These are phyloP conservation scores for Cetonia aurata DNA, from an alignment of 2,888 invertebrate species.

Conservation along the genomic window DNA sequence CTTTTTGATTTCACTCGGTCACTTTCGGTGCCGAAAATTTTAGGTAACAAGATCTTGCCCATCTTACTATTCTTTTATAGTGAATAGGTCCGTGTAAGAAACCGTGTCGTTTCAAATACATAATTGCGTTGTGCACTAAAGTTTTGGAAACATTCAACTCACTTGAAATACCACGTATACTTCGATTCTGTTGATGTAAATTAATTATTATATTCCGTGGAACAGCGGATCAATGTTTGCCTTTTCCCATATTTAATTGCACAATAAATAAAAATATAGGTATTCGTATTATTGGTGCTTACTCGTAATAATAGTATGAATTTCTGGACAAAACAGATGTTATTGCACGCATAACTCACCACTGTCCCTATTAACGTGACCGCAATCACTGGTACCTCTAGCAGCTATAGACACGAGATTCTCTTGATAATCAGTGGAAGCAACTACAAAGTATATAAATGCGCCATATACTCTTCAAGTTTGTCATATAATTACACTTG, in stretches of 20 bases:
- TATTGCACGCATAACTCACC: slow-evolving; percentile 5
- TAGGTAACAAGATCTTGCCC: too few species aligned
- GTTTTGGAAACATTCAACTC: too few species aligned
- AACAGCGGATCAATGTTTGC: slow-evolving; percentile 10
- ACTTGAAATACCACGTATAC: too few species aligned
- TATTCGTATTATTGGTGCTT: too few species aligned
- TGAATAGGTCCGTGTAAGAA: too few species aligned
- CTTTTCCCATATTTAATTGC: slow-evolving; percentile 9
- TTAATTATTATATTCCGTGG: too few species aligned
- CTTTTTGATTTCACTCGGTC: too few species aligned
- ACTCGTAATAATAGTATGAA: slow-evolving; percentile 1
- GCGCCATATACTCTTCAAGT: not conserved
- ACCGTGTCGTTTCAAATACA: too few species aligned
- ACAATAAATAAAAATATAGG: not conserved
- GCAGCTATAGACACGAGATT: not conserved
- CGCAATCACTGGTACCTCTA: not conserved
- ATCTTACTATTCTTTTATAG: too few species aligned
- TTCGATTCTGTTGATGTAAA: too few species aligned
- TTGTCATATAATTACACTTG: slow-evolving; percentile 3
- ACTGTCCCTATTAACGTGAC: slow-evolving; percentile 9
- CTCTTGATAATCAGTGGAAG: not conserved
- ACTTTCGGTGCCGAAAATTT: too few species aligned
- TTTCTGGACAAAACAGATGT: slow-evolving; percentile 4
- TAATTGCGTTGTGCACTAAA: too few species aligned
- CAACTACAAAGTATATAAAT: slow-evolving; percentile 1